phyloP scores from a whole-genome alignment of 2,888 invertebrate genomes.

The Parnassius apollo region DNA sequence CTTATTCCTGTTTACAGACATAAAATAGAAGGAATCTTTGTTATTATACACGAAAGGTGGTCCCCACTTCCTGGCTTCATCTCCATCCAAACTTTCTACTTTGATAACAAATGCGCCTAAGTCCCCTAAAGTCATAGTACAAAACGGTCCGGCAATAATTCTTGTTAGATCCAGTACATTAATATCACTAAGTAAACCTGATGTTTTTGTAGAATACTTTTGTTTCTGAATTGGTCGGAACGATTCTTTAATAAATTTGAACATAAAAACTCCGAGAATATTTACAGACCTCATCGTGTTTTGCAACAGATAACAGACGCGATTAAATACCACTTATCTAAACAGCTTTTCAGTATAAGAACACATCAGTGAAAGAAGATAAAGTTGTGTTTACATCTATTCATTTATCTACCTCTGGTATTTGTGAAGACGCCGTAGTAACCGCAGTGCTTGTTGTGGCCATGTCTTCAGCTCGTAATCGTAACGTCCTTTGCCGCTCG shows the following conservation, averaged over 20 bases:
- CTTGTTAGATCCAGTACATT: constrained; percentile 90
- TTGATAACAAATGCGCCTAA: constrained; percentile 96
- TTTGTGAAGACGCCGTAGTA: constrained; percentile 61
- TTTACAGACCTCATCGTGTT: constrained; percentile 40
- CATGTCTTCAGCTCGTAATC: constrained; percentile 59
- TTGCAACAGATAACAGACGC: constrained; percentile 21
- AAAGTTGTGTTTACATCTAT: constrained; percentile 40
- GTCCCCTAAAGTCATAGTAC: constrained; percentile 96
- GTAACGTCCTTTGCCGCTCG: constrained; percentile 48
- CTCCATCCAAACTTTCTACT: constrained; percentile 91
- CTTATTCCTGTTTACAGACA: constrained; percentile 96
- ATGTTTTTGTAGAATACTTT: constrained; percentile 46
- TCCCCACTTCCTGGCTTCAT: constrained; percentile 96
- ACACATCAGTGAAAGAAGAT: constrained; percentile 56
- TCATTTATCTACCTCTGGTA: constrained; percentile 70
- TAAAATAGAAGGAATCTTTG: constrained; percentile 90
- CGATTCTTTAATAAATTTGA: constrained; percentile 33
- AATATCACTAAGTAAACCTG: constrained; percentile 85
- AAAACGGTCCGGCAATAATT: constrained; percentile 96
- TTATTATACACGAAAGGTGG: constrained; percentile 89
- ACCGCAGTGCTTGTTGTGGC: constrained; percentile 72
- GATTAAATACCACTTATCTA: constrained; percentile 27
- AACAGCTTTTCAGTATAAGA: constrained; percentile 37
- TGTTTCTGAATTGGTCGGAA: constrained; percentile 28
- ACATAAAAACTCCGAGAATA: constrained; percentile 35